These are phyloP conservation scores for Mus caroli DNA, from an alignment of 2,797 vertebrate genomes.

Conservation along the genomic window DNA sequence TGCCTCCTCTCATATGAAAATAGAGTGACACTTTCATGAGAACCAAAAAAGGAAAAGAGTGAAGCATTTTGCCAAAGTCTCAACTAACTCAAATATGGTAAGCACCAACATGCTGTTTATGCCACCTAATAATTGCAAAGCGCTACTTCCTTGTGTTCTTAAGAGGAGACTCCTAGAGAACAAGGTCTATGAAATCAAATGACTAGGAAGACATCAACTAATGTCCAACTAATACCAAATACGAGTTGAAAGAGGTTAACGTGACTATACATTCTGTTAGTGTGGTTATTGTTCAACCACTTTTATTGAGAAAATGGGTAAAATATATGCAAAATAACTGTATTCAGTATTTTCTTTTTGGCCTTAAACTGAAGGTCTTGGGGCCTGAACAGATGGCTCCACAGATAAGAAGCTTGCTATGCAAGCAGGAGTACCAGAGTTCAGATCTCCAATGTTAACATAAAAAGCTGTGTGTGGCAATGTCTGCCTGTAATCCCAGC, in stretches of 20 bases:
- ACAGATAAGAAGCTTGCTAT: too few relatives aligned
- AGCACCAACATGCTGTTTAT: background rate
- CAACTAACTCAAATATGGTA: background rate
- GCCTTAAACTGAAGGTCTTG: slow-evolving; percentile 18
- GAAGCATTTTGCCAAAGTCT: background rate
- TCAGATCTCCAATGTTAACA: background rate
- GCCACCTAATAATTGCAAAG: background rate
- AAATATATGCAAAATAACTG: slow-evolving; percentile 52
- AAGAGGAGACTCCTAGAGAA: background rate
- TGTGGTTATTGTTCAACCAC: background rate
- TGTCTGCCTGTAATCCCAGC: too few relatives aligned
- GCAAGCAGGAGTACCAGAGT: background rate
- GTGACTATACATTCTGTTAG: background rate
- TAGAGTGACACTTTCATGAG: background rate
- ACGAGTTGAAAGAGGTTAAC: background rate
- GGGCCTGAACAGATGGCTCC: background rate
- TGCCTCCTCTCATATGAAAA: background rate
- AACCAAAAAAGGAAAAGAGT: background rate
- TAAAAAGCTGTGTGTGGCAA: background rate
- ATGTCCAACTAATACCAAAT: slow-evolving; percentile 22
- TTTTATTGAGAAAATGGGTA: slow-evolving; percentile 9
- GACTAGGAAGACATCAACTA: background rate
- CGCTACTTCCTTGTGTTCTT: background rate
- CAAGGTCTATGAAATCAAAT: background rate
- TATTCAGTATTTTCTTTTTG: slow-evolving; percentile 50